Evolutionary conservation across 2,888 invertebrate genomes (phyloP), one percentile per base, ranked within the genome.

Genomic region (Syritta pipiens): DNA sequence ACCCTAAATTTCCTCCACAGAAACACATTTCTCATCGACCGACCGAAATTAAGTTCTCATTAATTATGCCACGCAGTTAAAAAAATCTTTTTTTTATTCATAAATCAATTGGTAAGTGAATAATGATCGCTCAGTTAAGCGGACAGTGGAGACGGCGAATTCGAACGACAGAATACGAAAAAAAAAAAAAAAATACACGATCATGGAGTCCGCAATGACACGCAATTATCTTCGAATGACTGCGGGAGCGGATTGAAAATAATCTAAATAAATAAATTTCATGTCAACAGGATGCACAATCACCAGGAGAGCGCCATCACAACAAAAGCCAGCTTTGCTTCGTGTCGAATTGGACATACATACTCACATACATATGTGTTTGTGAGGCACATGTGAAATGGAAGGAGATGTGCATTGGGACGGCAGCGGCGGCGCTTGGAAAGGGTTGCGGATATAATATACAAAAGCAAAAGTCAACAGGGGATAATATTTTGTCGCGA

Each of bases 101-200:
- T 79, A 79, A 79, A 74, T 79, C 79, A 79, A 67, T 42, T 53
- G 48, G 37, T 60, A 79, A 79, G 62, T 79, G 79, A 72, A 55
- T 74, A 79, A 79, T 79, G 79, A 79, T 72, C 53, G 72, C 62
- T 51, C 59, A 44, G 37, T 12, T 3, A 14, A 35, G 14, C 4
- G 37, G 6, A 9, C 14, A 7, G 37, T 9, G 37, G 6, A 6
- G 5, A 1, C 3, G 37, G 14, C 17, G 1, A 4, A 26, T 28
- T 7, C 32, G 30, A 20, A 40, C 22, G 24, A 20, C 22, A 9
- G 17, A 17, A 17, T 17, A 14, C 32, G 4, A 46, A 49, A 7
- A 1, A 14, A 32, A 24, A 37, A 9, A 46, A 32, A 32, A 19
- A 49, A 32, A 22, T 1, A 17, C 19, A 6, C 28, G 49, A 55